Percentiles rank a stretch among this genome's conserved stretches.
Evolutionary conservation across 1,140 invertebrate species (phyloP).

Genomic region (Monomorium pharaonis): DNA sequence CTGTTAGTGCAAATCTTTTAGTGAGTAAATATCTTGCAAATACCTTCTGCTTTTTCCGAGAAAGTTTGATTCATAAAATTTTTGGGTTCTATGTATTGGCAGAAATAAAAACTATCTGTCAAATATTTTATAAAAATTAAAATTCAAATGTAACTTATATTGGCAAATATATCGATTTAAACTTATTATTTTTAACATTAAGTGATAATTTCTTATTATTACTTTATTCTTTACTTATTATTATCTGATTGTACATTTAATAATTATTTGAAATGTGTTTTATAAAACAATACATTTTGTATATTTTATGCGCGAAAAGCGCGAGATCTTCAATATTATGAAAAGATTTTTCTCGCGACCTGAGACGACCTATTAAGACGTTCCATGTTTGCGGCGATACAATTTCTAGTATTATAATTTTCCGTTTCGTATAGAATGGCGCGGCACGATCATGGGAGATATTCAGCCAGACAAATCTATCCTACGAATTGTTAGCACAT

Average conservation of each 20-base stretch:
- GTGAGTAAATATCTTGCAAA: neutral
- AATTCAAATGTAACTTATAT: neutral
- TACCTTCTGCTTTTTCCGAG: neutral
- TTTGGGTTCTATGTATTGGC: neutral
- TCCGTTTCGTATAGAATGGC: neutral
- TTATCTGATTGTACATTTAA: neutral
- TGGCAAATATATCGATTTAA: neutral
- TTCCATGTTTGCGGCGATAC: slow-evolving; percentile 29
- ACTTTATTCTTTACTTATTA: neutral
- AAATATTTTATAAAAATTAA: neutral
- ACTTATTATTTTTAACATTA: neutral
- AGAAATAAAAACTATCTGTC: neutral
- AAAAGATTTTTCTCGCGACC: neutral
- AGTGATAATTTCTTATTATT: neutral
- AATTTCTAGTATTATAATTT: slow-evolving; percentile 15
- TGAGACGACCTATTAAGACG: slow-evolving; percentile 41
- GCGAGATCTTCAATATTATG: slow-evolving; percentile 16
- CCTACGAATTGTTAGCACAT: slow-evolving; percentile 84
- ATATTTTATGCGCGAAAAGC: neutral
- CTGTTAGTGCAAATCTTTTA: neutral
- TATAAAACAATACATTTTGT: neutral
- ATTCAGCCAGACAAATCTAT: slow-evolving; percentile 81
- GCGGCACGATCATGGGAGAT: slow-evolving; percentile 67
- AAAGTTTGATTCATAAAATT: neutral
- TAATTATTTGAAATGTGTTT: neutral